A percentile compares a stretch with the other conserved stretches of the same genome.
Conservation (phyloP, 2,888 invertebrate species). For the Drosophila diplacantha region DNA sequence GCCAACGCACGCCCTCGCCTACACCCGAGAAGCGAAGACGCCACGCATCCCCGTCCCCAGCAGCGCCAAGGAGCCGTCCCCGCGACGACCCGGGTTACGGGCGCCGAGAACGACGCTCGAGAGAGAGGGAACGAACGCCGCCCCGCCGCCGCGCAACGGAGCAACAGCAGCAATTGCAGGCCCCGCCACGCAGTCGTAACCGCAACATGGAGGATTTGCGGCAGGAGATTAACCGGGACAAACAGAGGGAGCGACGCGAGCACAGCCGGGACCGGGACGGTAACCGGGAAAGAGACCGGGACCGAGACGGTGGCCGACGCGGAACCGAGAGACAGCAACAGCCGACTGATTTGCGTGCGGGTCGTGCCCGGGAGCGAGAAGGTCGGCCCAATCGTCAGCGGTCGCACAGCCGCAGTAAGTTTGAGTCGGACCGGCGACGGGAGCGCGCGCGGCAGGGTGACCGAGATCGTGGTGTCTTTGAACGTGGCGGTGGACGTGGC, state of each 20-base stretch:
- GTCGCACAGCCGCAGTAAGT: constrained; percentile 77
- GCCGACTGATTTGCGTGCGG: background rate
- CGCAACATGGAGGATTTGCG: constrained; percentile 77
- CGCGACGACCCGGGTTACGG: constrained; percentile 39
- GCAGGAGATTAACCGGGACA: constrained; percentile 78
- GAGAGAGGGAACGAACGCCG: constrained; percentile 50
- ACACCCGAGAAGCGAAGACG: constrained; percentile 69
- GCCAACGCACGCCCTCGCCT: constrained; percentile 79
- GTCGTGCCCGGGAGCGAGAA: constrained; percentile 74
- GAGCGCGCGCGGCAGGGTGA: constrained; percentile 75
- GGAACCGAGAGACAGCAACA: constrained; percentile 4
- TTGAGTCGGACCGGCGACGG: constrained; percentile 76
- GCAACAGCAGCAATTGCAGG: constrained; percentile 44
- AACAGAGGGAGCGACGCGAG: constrained; percentile 79
- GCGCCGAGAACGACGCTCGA: constrained; percentile 36
- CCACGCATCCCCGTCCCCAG: constrained; percentile 50
- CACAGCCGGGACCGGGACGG: constrained; percentile 75
- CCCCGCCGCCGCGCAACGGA: constrained; percentile 48
- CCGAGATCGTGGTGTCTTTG: constrained; percentile 76
- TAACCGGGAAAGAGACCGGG: constrained; percentile 59
- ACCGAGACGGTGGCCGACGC: constrained; percentile 55
- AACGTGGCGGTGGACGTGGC: constrained; percentile 56
- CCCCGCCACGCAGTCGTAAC: constrained; percentile 64
- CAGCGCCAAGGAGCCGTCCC: constrained; percentile 43
- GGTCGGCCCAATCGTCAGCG: constrained; percentile 72